Conservation (phyloP, 2,888 invertebrate genomes). For the Caenorhabditis virilis region DNA sequence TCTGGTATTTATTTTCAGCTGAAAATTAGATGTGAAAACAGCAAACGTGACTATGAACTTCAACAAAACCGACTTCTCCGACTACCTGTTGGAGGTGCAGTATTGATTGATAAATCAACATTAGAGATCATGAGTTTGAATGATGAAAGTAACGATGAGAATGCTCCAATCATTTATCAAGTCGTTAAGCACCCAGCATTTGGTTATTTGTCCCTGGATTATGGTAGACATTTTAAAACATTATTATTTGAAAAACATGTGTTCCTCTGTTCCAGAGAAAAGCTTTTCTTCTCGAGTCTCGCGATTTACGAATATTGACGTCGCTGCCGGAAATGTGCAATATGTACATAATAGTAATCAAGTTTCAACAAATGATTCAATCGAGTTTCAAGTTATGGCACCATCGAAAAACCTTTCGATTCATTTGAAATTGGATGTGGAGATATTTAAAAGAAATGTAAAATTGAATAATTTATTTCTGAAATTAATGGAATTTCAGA, state of each 20-base stretch:
- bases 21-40: slow-evolving; percentile 20
- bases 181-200: slow-evolving; percentile 19
- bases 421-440: slow-evolving; percentile 24
- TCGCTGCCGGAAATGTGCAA: slow-evolving; percentile 33
- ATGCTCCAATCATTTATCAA: slow-evolving; percentile 28
- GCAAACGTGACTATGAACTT: slow-evolving; percentile 8
- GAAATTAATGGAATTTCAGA: slow-evolving; percentile 12
- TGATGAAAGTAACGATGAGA: no score
- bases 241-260: neutral
- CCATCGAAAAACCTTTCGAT: neutral
- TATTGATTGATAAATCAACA: slow-evolving; percentile 31
- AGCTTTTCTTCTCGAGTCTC: slow-evolving; percentile 23
- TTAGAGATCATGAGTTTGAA: slow-evolving; percentile 15
- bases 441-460: slow-evolving; percentile 33
- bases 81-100: slow-evolving; percentile 45
- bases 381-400: slow-evolving; percentile 19
- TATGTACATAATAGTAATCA: slow-evolving; percentile 27
- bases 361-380: slow-evolving; percentile 28
- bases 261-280: slow-evolving; percentile 13
- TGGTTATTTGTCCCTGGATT: slow-evolving; percentile 29
- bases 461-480: neutral
- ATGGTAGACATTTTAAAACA: no score
- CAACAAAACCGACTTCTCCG: slow-evolving; percentile 25
- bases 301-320: slow-evolving; percentile 21
- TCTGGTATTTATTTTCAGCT: slow-evolving; percentile 9